Conservation (phyloP, 2,797 vertebrate genomes). For the Triplophysa yarkandensis region DNA sequence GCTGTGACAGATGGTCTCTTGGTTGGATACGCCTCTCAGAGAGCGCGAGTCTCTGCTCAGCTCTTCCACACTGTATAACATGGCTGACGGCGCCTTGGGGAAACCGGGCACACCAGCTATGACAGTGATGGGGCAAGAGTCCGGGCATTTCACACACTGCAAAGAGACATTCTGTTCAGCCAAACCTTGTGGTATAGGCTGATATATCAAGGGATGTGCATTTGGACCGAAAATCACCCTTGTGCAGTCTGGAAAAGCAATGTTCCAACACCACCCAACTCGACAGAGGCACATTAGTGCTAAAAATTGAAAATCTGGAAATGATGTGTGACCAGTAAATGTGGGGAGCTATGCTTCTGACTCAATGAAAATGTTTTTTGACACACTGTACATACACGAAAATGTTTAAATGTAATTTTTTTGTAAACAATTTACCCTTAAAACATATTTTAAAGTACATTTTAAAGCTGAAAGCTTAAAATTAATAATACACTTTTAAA, state of each 20-base stretch:
- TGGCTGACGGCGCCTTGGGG: slow-evolving; percentile 43
- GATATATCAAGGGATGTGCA: slow-evolving; percentile 5
- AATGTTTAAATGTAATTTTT: no score
- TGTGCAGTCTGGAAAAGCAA: slow-evolving; percentile 11
- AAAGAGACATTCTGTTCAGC: slow-evolving; percentile 35
- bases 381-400: no score
- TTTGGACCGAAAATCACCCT: slow-evolving; percentile 8
- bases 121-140: slow-evolving; percentile 39
- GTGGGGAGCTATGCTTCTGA: no score
- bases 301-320: not conserved
- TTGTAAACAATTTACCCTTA: no score
- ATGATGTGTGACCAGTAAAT: not conserved
- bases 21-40: slow-evolving; percentile 51
- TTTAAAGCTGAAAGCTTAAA: no score
- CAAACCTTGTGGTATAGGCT: slow-evolving; percentile 30
- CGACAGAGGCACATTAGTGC: not conserved
- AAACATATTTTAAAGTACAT: no score
- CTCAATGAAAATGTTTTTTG: no score
- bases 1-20: slow-evolving; percentile 58
- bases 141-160: slow-evolving; percentile 49
- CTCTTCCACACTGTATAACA: slow-evolving; percentile 44
- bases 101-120: slow-evolving; percentile 50
- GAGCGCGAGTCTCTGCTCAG: slow-evolving; percentile 47
- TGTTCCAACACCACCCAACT: not conserved
- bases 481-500: no score